Conservation (phyloP, 2,888 invertebrate genomes). For the Cephus rjabovi region DNA sequence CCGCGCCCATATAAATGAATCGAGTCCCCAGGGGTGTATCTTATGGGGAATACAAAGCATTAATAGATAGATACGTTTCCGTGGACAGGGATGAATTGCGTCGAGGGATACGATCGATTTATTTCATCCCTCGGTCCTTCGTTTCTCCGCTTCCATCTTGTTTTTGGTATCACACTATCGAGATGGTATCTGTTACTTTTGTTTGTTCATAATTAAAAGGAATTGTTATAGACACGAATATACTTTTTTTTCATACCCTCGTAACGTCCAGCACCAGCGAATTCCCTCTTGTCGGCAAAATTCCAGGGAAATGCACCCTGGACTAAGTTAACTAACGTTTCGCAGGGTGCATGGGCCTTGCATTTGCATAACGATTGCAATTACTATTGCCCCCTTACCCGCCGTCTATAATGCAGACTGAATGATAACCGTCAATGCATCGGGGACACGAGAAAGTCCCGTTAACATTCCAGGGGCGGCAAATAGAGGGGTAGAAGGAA, state of each 20-base stretch:
- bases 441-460: conserved; percentile 43
- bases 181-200: neutral
- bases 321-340: neutral
- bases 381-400: conserved; percentile 39
- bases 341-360: conserved; percentile 14
- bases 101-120: conserved; percentile 56
- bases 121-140: conserved; percentile 34
- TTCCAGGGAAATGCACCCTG: neutral
- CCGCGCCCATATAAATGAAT: conserved; percentile 60
- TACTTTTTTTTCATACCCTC: neutral
- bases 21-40: conserved; percentile 58
- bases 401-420: conserved; percentile 44
- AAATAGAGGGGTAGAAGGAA: conserved; percentile 18
- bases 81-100: conserved; percentile 59
- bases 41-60: conserved; percentile 60
- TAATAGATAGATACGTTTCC: conserved; percentile 61
- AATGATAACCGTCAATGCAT: conserved; percentile 47
- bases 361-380: conserved; percentile 51
- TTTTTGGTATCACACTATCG: neutral
- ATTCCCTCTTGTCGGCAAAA: neutral
- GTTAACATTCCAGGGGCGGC: conserved; percentile 39
- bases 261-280: neutral
- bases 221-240: neutral
- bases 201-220: neutral
- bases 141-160: neutral